Conservation (phyloP, 2,797 vertebrate species). For the Phoebastria nigripes region DNA sequence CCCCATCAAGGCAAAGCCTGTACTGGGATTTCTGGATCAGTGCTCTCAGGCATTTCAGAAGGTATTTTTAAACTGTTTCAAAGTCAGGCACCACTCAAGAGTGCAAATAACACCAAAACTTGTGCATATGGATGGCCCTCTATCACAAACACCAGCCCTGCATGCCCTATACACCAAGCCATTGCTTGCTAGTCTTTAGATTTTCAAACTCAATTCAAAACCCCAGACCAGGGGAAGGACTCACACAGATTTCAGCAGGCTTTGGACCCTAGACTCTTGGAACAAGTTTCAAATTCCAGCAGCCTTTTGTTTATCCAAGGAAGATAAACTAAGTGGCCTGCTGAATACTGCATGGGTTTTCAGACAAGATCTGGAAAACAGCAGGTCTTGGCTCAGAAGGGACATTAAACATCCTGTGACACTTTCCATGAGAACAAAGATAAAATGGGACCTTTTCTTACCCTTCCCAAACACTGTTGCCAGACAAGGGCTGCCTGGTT, state of each 20-base stretch:
- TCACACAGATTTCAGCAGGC: neutral
- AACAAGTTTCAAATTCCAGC: slow-evolving; percentile 61
- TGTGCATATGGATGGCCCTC: accelerated
- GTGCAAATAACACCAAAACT: neutral
- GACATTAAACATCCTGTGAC: slow-evolving; percentile 19
- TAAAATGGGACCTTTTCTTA: neutral
- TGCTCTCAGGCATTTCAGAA: neutral
- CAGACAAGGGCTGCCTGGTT: neutral
- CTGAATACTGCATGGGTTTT: slow-evolving; percentile 1
- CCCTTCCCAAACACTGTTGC: neutral
- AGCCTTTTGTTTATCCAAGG: slow-evolving; percentile 47
- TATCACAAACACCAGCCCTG: neutral
- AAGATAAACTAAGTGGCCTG: slow-evolving; percentile 51
- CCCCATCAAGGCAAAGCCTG: neutral
- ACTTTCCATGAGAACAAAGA: slow-evolving; percentile 10
- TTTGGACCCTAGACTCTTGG: slow-evolving; percentile 54
- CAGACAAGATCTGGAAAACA: slow-evolving; percentile 27
- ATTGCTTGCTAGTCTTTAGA: neutral
- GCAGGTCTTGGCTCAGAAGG: slow-evolving; percentile 3
- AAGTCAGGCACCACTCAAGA: neutral
- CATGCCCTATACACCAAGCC: accelerated
- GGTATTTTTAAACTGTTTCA: neutral
- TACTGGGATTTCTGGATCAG: neutral
- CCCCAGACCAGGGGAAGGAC: neutral
- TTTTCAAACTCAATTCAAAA: neutral